Percentiles rank a stretch among this genome's conserved stretches.
These are phyloP conservation scores for Drosophila subpulchrella DNA, from an alignment of 1,140 invertebrate genomes.

Conservation along the genomic window DNA sequence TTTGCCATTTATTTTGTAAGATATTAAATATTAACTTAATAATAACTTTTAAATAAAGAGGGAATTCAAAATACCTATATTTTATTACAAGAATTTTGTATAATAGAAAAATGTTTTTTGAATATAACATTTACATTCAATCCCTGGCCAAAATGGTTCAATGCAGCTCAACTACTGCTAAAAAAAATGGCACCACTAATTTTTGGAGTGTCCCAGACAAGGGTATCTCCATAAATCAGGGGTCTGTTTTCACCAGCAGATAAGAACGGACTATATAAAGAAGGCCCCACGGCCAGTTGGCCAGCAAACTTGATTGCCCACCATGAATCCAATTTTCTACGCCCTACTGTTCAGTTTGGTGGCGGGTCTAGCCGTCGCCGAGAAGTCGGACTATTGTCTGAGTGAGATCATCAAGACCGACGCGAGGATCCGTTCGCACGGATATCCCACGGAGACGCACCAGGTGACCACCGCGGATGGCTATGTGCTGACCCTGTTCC, in stretches of 20 bases:
- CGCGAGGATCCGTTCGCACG: slow-evolving; percentile 59
- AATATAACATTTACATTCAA: no score
- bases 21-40: no score
- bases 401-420: slow-evolving; percentile 51
- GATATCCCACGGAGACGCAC: slow-evolving; percentile 64
- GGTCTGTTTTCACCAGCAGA: slow-evolving; percentile 9
- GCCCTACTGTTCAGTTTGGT: slow-evolving; percentile 37
- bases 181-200: background rate
- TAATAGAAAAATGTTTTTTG: no score
- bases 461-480: slow-evolving; percentile 60
- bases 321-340: slow-evolving; percentile 41
- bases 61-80: no score
- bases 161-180: background rate
- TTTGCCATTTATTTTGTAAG: no score
- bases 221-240: slow-evolving; percentile 35
- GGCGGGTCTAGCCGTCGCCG: slow-evolving; percentile 26
- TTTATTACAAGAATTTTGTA: no score
- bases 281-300: slow-evolving; percentile 1
- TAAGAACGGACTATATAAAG: slow-evolving; percentile 47
- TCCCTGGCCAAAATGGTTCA: background rate
- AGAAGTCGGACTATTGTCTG: slow-evolving; percentile 34
- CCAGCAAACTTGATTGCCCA: slow-evolving; percentile 29
- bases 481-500: slow-evolving; percentile 66
- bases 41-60: no score
- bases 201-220: slow-evolving; percentile 6